Base-by-base conservation (phyloP, 1,140 invertebrate species). In the Eulimnadia texana region DNA sequence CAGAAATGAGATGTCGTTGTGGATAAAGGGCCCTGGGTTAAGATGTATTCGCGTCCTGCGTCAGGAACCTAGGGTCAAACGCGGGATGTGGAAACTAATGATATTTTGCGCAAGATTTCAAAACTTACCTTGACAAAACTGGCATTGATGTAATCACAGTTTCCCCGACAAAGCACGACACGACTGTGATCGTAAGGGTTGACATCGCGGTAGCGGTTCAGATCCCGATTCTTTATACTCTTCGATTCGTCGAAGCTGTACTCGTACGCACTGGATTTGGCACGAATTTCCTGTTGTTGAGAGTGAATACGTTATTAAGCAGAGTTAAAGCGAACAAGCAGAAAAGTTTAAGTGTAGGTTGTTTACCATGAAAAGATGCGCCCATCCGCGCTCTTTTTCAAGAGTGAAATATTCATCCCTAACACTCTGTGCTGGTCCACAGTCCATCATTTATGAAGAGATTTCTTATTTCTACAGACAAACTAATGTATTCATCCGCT, bases 191-290 rank as follows among this genome's bases (percentile, higher is more conserved):
- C 90, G 71, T 88, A 98, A 27, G 94, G 93, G 69, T 85, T 89
- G 1, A 98, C 93, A 83, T 98, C 93, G 71, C 90, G 78, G 71
- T 97, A 98, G 66, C 94, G 80, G 76, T 95, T 95, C 64, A 92
- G 73, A 63, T 74, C 77, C 72, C 83, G 85, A 70, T 93, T 94
- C 69, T 85, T 78, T 51, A 81, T 77, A 70, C 85, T 88, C 68
- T 82, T 83, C 2, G 90, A 87, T 74, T 90, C 89, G 52, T 78
- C 72, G 65, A 77, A 83, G 47, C 82, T 80, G 66, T 83, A 88
- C 33, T 83, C 74, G 60, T 42, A 42, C 6, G 6, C 33, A 16
- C 33, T 42, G 6, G 33, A 42, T 16, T 42, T 42, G 33, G 16
- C 33, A 42, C 33, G 33, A 16, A 42, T 42, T 6, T 42, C 33